phyloP scores from a whole-genome alignment of 2,113 vertebrate genomes.

The Petrocephalus microphthalmus region DNA sequence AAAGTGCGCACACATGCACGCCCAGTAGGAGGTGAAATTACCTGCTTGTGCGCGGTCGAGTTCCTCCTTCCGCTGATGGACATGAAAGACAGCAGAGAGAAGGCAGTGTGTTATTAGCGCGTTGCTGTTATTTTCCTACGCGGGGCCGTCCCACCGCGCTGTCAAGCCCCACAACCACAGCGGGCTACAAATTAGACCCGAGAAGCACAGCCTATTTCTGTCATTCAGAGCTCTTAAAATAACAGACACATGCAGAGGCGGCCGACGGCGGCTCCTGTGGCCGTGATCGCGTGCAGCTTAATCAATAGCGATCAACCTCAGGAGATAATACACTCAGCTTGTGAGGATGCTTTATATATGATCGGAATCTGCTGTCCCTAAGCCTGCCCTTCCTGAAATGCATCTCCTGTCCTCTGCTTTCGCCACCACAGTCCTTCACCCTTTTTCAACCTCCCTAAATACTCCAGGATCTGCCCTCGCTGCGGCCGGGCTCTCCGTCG shows the following conservation, averaged over 20 bases:
- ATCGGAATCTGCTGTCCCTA: not conserved
- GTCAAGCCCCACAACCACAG: conserved; percentile 14
- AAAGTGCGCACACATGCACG: not conserved
- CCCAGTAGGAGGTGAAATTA: conserved; percentile 57
- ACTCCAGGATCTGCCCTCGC: not conserved
- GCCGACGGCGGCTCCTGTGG: not conserved
- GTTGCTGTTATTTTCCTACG: not conserved
- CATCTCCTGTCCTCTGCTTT: not conserved
- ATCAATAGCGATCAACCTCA: not conserved
- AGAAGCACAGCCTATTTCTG: conserved; percentile 25
- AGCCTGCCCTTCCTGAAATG: not conserved
- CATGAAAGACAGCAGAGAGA: conserved; percentile 28
- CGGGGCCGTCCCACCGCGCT: not conserved
- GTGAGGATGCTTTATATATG: not conserved
- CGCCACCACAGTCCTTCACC: not conserved
- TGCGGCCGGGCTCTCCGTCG: not conserved
- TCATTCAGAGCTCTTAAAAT: conserved; percentile 20
- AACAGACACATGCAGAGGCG: not conserved
- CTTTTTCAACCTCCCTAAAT: not conserved
- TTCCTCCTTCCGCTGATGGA: conserved; percentile 68
- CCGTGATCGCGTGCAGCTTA: not conserved
- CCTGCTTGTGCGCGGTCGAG: conserved; percentile 87
- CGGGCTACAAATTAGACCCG: conserved; percentile 26
- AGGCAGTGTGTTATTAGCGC: conserved; percentile 44
- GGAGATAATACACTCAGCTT: not conserved